Conservation (phyloP, 2,113 vertebrate species). For the Rhea pennata region DNA sequence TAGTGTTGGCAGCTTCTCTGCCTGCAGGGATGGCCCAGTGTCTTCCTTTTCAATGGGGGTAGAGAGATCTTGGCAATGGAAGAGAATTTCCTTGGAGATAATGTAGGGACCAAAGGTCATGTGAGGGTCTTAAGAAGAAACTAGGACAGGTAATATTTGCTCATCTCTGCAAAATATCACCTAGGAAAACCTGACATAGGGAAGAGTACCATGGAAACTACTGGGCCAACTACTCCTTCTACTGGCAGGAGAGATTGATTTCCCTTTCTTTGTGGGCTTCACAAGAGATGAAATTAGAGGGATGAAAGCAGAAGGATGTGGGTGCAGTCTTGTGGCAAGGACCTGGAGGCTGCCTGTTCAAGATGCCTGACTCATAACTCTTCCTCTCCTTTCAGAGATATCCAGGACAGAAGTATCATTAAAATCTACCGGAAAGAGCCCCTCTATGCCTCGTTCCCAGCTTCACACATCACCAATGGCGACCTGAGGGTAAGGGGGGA, state of each 20-base stretch:
- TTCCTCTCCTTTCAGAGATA: conserved; percentile 78
- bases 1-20: too few relatives aligned
- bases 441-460: conserved; percentile 93
- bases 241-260: not conserved
- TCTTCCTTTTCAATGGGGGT: not conserved
- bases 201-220: not conserved
- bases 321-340: not conserved
- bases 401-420: conserved; percentile 98
- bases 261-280: accelerated
- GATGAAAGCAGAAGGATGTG: not conserved
- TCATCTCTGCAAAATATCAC: not conserved
- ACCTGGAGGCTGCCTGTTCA: accelerated
- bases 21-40: not conserved
- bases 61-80: too few relatives aligned
- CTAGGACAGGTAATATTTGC: too few relatives aligned
- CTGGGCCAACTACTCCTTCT: not conserved
- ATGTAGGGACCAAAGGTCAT: not conserved
- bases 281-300: accelerated
- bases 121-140: not conserved
- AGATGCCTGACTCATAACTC: not conserved
- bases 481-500: conserved; percentile 90
- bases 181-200: not conserved
- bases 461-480: conserved; percentile 93
- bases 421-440: conserved; percentile 98
- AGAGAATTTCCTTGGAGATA: not conserved